These are phyloP conservation scores for Venustaconcha ellipsiformis DNA, from an alignment of 1,140 invertebrate genomes.

Conservation along the genomic window DNA sequence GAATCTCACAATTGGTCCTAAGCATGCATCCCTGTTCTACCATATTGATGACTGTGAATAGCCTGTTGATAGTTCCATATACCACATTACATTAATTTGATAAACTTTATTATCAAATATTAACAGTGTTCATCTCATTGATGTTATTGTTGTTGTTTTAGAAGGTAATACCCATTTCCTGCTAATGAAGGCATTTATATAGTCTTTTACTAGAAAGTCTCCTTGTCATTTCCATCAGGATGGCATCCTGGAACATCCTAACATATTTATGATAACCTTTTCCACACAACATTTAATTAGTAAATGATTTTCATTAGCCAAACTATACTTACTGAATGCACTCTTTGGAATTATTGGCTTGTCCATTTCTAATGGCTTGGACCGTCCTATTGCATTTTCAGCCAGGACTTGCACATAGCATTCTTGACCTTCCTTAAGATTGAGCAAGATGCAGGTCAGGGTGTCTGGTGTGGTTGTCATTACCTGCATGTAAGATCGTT, in stretches of 20 bases:
- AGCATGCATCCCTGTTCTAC: no score
- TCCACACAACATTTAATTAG: no score
- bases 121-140: no score
- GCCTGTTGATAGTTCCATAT: no score
- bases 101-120: no score
- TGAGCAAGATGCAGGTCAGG: slow-evolving; percentile 74
- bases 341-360: slow-evolving; percentile 91
- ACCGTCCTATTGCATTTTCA: slow-evolving; percentile 64
- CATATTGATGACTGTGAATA: no score
- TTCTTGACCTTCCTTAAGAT: slow-evolving; percentile 84
- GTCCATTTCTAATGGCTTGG: slow-evolving; percentile 76
- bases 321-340: slow-evolving; percentile 86
- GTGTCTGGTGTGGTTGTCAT: slow-evolving; percentile 70
- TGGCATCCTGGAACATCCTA: neutral
- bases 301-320: neutral
- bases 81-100: no score
- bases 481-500: slow-evolving; percentile 48
- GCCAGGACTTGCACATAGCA: slow-evolving; percentile 63
- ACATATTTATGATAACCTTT: neutral
- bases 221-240: neutral
- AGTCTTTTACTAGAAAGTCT: neutral
- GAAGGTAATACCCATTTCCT: no score
- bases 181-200: neutral
- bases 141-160: no score
- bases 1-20: no score